Evolutionary conservation across 2,888 invertebrate species (phyloP), one percentile per base, ranked within the genome.

Genomic region (Mythimna ferrago): DNA sequence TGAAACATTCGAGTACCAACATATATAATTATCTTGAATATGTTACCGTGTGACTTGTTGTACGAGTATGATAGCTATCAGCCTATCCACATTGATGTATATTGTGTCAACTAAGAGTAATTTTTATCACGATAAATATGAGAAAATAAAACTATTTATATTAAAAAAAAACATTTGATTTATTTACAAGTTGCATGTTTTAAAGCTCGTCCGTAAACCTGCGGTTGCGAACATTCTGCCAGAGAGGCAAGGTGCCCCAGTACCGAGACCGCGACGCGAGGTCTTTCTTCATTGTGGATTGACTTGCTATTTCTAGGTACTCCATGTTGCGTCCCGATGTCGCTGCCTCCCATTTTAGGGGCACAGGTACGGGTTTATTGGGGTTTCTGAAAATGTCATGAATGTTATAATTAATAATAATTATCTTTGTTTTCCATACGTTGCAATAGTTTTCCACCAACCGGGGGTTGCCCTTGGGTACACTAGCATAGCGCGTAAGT

Each of bases 261-360:
- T 98, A 97, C 41, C 97, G 92, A 0, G 97, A 96, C 66, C 97
- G 95, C 2, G 97, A 94, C 0, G 95, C 94, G n/a, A 97, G 91
- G 62, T 97, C 88, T 54, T 95, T 92, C 21, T 93, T 96, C 96
- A 97, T 97, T 44, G 86, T 89, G 7, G 97, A 90, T 44, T 96
- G 86, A 0, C 89, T 87, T 10, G 95, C 92, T 58, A 96, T 94
- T 62, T 96, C 94, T 58, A 97, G 94, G 81, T 97, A 97, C 91
- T 97, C 97, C 95, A 96, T 96, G 78, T 87, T 94, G 71, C 86
- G 80, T 1, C 90, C 83, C n/a, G 93, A 94, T 14, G 91, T 94
- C 0, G 97, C 96, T 19, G 97, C 96, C 51, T 94, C 89, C 98
- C 98, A 98, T 81, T 96, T 96, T 21, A 95, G 87, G 26, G 96